These are phyloP conservation scores for Anomalospiza imberbis DNA, from an alignment of 2,797 vertebrate genomes.

Conservation along the genomic window DNA sequence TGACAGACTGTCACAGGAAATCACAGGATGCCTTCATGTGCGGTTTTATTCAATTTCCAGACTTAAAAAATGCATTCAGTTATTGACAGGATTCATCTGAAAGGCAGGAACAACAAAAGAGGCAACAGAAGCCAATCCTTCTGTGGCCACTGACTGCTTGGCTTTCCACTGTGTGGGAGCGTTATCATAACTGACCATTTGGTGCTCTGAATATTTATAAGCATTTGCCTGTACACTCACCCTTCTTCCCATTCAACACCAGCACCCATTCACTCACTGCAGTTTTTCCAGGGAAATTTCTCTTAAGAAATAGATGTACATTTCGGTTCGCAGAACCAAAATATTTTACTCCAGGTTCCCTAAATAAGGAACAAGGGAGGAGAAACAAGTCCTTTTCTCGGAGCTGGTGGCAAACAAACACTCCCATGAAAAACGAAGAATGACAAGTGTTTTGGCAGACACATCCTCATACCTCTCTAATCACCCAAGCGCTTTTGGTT, in stretches of 20 bases:
- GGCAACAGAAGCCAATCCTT: slow-evolving; percentile 40
- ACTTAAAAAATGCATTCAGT: slow-evolving; percentile 49
- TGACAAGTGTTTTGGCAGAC: not conserved
- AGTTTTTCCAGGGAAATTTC: not conserved
- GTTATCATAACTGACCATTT: slow-evolving; percentile 49
- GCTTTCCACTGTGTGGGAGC: not conserved
- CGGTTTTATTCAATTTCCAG: slow-evolving; percentile 44
- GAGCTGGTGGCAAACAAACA: not conserved
- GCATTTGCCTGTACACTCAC: slow-evolving; percentile 23
- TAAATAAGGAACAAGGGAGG: not conserved
- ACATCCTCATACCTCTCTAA: not conserved
- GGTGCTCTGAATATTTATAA: slow-evolving; percentile 53
- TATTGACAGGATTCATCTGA: slow-evolving; percentile 65
- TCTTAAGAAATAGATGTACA: not conserved
- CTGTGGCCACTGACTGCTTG: not conserved
- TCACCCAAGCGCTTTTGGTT: not conserved
- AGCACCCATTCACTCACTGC: slow-evolving; percentile 27
- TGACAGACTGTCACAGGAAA: slow-evolving; percentile 57
- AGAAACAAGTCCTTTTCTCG: not conserved
- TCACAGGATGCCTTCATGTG: slow-evolving; percentile 47
- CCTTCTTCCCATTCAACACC: slow-evolving; percentile 7
- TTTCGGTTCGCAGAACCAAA: not conserved
- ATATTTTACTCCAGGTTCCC: not conserved
- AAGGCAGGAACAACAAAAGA: slow-evolving; percentile 42
- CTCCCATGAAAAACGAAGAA: not conserved